These are phyloP conservation scores for Coelogynopora nodosa DNA, from an alignment of 2,888 invertebrate species.

Conservation along the genomic window DNA sequence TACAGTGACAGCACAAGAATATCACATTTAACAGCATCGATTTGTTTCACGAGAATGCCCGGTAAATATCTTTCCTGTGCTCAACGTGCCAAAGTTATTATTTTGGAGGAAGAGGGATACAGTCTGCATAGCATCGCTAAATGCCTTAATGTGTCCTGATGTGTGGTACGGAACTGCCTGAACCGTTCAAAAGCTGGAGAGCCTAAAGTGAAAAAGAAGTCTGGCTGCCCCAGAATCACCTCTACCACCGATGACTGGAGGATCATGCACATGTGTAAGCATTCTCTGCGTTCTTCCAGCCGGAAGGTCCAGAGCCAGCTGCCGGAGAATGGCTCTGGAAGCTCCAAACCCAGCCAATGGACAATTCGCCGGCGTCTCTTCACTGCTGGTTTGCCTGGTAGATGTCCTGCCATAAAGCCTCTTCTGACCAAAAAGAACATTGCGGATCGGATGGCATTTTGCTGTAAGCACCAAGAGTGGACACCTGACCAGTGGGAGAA, in stretches of 20 bases:
- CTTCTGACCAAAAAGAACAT: background rate
- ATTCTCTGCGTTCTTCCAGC: background rate
- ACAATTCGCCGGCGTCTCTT: background rate
- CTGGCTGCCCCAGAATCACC: background rate
- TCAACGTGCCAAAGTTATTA: background rate
- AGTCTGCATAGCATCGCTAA: background rate
- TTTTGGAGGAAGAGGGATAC: background rate
- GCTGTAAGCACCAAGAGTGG: too few relatives aligned
- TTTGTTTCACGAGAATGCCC: background rate
- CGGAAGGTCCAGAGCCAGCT: background rate
- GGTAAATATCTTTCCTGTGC: background rate
- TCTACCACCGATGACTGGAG: background rate
- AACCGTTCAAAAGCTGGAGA: background rate
- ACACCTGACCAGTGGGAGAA: background rate
- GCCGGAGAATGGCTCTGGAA: background rate
- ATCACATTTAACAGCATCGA: background rate
- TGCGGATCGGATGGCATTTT: too few relatives aligned
- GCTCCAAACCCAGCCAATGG: background rate
- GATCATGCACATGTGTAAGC: background rate
- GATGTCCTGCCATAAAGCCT: background rate
- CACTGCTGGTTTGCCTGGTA: background rate
- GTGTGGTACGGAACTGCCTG: background rate
- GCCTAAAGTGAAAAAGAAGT: background rate
- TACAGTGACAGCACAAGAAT: background rate
- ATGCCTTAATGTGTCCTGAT: background rate